Base-by-base conservation (phyloP, 64 coral and sea anemone genomes). In the Stylophora pistillata region DNA sequence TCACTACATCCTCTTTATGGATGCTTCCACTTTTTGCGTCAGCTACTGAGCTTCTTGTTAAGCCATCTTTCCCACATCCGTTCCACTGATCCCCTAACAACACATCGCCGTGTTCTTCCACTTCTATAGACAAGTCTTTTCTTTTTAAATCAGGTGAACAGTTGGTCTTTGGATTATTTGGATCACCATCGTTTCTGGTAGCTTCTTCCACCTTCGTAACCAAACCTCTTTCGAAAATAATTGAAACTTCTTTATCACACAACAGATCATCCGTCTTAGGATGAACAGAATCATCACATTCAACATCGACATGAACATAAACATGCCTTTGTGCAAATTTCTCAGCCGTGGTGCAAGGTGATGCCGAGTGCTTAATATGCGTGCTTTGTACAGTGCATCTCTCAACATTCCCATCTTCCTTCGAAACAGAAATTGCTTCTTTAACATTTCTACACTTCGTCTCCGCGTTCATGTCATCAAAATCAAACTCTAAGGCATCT, bases 221-320 rank as follows among this genome's bases (percentile, higher is more conserved):
- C 37, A 47, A 47, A 47, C 37, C 20, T 5, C 11, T 33, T 84
- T 70, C 34, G 6, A 70, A 54, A 53, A 84, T 69, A 37, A 53
- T n/a, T 68, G 61, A 53, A 70, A 68, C 80, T 63, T 84, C 80
- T 66, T 84, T 34, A 70, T 70, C 80, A 53, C 80, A 84, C 30
- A 84, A 52, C 23, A 52, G 4, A 53, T 70, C 80, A 68, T 68
- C 64, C 17, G 15, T 64, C 61, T 64, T 21, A n/a, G 15, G 2
- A 47, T 63, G 10, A 82, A 52, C 6, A 10, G 15, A 26, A 47
- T 70, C 18, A 53, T 70, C 27, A 47, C 80, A 53, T 53, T 20
- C 80, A 52, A 27, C 21, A 30, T 34, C 11, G 47, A 20, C 57
- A 52, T 41, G 33, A 84, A 53, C 3, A 84, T 53, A 0, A 25